A percentile compares a stretch with the other conserved stretches of the same genome.
Evolutionary conservation across 2,113 vertebrate genomes (phyloP).

Genomic region (Grallaria varia): DNA sequence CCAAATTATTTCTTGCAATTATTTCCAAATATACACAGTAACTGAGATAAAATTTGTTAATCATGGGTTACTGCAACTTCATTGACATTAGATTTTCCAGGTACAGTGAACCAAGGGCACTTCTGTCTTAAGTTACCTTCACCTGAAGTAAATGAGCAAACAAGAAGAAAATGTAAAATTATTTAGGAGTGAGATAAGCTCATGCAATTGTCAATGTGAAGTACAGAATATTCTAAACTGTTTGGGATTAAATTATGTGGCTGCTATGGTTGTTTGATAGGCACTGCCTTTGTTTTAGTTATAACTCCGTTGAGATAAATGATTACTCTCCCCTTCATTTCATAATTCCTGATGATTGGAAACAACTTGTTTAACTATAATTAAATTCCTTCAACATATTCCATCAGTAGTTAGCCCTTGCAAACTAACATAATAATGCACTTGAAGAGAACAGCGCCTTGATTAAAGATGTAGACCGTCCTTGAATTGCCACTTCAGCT

Average conservation of each 20-base stretch:
- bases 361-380: not conserved
- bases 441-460: not conserved
- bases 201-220: not conserved
- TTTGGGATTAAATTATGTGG: not conserved
- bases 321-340: not conserved
- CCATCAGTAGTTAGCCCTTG: not conserved
- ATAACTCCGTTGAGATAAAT: not conserved
- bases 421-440: not conserved
- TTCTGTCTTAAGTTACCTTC: not conserved
- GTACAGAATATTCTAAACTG: not conserved
- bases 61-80: not conserved
- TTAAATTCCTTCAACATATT: not conserved
- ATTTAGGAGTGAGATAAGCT: not conserved
- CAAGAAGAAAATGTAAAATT: not conserved
- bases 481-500: not conserved
- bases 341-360: not conserved
- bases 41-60: not conserved
- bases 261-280: not conserved
- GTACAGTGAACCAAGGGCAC: not conserved
- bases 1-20: not conserved
- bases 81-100: not conserved
- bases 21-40: not conserved
- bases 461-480: not conserved
- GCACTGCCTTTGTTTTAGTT: not conserved
- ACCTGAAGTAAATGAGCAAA: not conserved